Evolutionary conservation across 2,888 invertebrate genomes (phyloP), one percentile per base, ranked within the genome.

Genomic region (Bursaphelenchus okinawaensis): DNA sequence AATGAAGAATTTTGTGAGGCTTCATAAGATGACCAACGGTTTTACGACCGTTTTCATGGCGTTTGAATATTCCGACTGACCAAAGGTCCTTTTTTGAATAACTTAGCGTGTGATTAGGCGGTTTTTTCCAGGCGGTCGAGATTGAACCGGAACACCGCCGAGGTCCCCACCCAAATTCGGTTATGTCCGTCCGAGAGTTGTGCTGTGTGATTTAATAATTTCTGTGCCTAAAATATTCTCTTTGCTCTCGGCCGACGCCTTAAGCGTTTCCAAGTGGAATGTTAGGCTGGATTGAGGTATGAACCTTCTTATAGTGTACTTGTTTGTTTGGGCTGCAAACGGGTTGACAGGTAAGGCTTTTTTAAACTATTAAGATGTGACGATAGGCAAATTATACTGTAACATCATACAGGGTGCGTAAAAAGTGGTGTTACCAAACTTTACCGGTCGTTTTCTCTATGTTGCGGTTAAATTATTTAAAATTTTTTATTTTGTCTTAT

Each of bases 291-390:
- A n/a, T 40, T 12, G 3, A 40, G 16, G n/a, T n/a, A 40, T 40
- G 40, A 40, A 40, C 40, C 40, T 40, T 40, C 6, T 40, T 4
- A 16, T 40, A 16, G 16, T 40, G 16, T 40, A n/a, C n/a, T 12
- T n/a, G 12, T n/a, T 40, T 16, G 12, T 40, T n/a, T 40, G 16
- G 3, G 12, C 40, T 40, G 40, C n/a, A n/a, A n/a, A 12, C 12
- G 40, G 40, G n/a, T 51, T 24, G 51, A 65, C 52, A 58, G 52
- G 66, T 63, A 31, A 12, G 23, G 65, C 26, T n/a, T n/a, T n/a
- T n/a, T n/a, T n/a, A n/a, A n/a, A n/a, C n/a, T n/a, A n/a, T n/a
- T n/a, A n/a, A n/a, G n/a, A n/a, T n/a, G n/a, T n/a, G n/a, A n/a
- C n/a, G n/a, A n/a, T n/a, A n/a, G n/a, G n/a, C n/a, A n/a, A n/a